Evolutionary conservation across 1,140 invertebrate genomes (phyloP).

Genomic region (Drosophila santomea): DNA sequence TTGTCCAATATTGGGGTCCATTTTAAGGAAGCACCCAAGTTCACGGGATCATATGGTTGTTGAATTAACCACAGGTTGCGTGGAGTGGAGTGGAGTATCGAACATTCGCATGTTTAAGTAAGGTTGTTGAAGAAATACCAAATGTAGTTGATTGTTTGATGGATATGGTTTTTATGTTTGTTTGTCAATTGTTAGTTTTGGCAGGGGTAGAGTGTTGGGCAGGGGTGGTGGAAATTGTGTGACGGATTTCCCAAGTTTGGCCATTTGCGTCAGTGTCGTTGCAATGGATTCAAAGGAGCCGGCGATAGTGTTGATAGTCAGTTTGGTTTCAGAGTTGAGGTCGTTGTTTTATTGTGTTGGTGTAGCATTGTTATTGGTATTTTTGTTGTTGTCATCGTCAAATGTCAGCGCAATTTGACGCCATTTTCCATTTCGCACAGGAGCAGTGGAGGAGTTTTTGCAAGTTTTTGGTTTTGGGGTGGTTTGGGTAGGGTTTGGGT

Average conservation of each 20-base stretch:
- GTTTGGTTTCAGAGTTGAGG: slow-evolving; percentile 22
- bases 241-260: neutral
- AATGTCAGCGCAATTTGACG: slow-evolving; percentile 84
- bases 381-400: slow-evolving; percentile 60
- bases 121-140: slow-evolving; percentile 30
- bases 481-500: neutral
- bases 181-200: neutral
- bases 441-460: slow-evolving; percentile 61
- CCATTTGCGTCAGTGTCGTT: slow-evolving; percentile 66
- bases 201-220: neutral
- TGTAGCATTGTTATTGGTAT: slow-evolving; percentile 26
- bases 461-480: slow-evolving; percentile 53
- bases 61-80: neutral
- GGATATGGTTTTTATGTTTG: neutral
- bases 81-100: neutral
- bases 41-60: neutral
- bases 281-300: slow-evolving; percentile 51
- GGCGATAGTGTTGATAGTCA: slow-evolving; percentile 23
- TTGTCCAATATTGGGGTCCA: slow-evolving; percentile 3
- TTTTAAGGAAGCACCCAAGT: neutral
- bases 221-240: neutral
- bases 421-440: slow-evolving; percentile 74
- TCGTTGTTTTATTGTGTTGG: slow-evolving; percentile 25
- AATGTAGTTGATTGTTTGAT: neutral
- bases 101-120: slow-evolving; percentile 9